These are phyloP conservation scores for Lepus townsendii DNA, from an alignment of 2,797 vertebrate genomes.

Conservation along the genomic window DNA sequence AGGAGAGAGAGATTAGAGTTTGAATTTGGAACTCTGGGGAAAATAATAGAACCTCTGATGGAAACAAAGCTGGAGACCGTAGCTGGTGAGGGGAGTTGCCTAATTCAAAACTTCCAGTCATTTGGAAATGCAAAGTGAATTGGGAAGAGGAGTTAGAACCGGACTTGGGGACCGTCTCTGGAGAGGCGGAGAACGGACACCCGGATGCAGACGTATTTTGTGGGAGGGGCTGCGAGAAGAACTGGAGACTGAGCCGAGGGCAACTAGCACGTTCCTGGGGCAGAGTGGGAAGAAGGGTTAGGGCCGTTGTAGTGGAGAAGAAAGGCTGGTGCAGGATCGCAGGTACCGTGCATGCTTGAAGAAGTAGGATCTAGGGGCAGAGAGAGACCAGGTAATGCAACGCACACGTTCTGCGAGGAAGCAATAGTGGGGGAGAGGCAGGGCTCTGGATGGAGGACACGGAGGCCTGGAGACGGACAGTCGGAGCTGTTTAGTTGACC, in stretches of 20 bases:
- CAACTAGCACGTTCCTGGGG: neutral
- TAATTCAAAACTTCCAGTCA: neutral
- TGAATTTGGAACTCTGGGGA: constrained; percentile 2
- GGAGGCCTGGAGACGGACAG: neutral
- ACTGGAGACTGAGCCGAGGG: neutral
- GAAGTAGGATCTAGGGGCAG: neutral
- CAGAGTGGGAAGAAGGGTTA: neutral
- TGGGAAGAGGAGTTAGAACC: neutral
- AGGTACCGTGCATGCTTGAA: neutral
- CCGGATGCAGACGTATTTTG: neutral
- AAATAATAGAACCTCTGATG: neutral
- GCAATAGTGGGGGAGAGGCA: neutral
- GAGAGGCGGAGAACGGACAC: neutral
- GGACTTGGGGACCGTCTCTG: neutral
- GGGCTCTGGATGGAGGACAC: neutral
- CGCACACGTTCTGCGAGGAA: constrained; percentile 17
- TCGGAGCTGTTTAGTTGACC: neutral
- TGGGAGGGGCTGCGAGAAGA: neutral
- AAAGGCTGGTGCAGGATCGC: neutral
- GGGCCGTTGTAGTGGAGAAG: neutral
- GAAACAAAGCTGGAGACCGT: constrained; percentile 24
- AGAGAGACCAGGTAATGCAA: neutral
- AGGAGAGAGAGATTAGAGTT: constrained; percentile 21
- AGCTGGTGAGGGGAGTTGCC: neutral
- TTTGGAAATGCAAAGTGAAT: constrained; percentile 43